phyloP scores from a whole-genome alignment of 2,113 vertebrate genomes.

The Sinocyclocheilus grahami region DNA sequence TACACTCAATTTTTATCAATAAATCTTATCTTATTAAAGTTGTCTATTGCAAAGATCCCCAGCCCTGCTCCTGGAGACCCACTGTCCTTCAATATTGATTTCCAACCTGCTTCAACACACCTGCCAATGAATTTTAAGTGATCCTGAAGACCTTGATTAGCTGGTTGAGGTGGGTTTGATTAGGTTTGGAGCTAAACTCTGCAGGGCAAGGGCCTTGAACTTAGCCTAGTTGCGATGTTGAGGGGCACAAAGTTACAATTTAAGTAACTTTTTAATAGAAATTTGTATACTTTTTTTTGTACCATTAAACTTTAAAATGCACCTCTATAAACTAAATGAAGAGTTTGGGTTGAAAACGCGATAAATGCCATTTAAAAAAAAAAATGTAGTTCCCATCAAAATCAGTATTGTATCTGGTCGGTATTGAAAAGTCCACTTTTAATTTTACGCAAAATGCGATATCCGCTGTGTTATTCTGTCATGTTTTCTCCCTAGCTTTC shows the following conservation, averaged over 20 bases:
- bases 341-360: too few relatives aligned
- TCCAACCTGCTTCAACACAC: not conserved
- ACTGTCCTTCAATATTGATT: not conserved
- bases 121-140: not conserved
- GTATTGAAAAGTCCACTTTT: too few relatives aligned
- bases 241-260: not conserved
- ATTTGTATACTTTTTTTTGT: not conserved
- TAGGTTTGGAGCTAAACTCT: not conserved
- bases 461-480: too few relatives aligned
- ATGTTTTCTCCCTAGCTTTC: too few relatives aligned
- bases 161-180: not conserved
- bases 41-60: not conserved
- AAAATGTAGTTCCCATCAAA: too few relatives aligned
- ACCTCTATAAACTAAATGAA: too few relatives aligned
- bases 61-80: not conserved
- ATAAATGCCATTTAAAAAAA: too few relatives aligned
- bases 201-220: not conserved
- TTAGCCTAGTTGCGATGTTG: not conserved
- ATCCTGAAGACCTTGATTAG: not conserved
- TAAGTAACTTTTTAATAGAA: too few relatives aligned
- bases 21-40: not conserved
- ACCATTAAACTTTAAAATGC: not conserved
- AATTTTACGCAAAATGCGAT: too few relatives aligned
- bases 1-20: not conserved
- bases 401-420: too few relatives aligned